Evolutionary conservation across 2,797 vertebrate species (phyloP).

Genomic region (Microctenopoma stevenorrisi): DNA sequence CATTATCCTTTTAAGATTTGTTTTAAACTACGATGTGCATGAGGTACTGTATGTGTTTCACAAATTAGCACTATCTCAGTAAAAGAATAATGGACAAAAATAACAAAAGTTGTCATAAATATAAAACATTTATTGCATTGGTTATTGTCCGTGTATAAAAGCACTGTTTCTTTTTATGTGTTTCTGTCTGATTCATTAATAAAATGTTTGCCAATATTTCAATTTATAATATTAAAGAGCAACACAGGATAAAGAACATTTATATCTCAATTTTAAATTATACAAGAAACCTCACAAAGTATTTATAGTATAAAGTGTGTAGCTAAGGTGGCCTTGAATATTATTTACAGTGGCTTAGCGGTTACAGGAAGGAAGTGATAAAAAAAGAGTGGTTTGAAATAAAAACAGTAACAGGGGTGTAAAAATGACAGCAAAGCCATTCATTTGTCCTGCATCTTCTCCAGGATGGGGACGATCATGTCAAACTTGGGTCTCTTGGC

Average conservation of each 20-base stretch:
- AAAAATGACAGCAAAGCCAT: background rate
- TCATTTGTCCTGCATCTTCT: conserved; percentile 99
- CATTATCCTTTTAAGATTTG: no score
- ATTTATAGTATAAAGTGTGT: conserved; percentile 61
- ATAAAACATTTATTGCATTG: conserved; percentile 77
- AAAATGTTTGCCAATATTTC: conserved; percentile 30
- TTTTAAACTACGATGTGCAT: no score
- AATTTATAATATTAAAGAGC: conserved; percentile 49
- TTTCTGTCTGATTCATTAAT: conserved; percentile 28
- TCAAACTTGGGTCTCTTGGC: conserved; percentile 98
- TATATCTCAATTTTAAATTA: conserved; percentile 66
- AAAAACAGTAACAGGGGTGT: conserved; percentile 19
- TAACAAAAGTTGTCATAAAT: conserved; percentile 70
- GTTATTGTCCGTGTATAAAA: conserved; percentile 52
- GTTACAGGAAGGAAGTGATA: conserved; percentile 63
- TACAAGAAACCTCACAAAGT: conserved; percentile 46
- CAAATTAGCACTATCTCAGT: no score
- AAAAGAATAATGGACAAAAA: conserved; percentile 6
- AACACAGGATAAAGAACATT: conserved; percentile 50
- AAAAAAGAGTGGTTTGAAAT: conserved; percentile 66
- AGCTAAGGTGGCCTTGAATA: conserved; percentile 63
- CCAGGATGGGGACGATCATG: conserved; percentile 98
- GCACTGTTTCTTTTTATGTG: conserved; percentile 58
- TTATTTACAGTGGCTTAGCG: conserved; percentile 78
- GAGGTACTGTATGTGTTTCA: no score